These are phyloP conservation scores for Matsumurasca onukii DNA, from an alignment of 1,140 invertebrate species.

Conservation along the genomic window DNA sequence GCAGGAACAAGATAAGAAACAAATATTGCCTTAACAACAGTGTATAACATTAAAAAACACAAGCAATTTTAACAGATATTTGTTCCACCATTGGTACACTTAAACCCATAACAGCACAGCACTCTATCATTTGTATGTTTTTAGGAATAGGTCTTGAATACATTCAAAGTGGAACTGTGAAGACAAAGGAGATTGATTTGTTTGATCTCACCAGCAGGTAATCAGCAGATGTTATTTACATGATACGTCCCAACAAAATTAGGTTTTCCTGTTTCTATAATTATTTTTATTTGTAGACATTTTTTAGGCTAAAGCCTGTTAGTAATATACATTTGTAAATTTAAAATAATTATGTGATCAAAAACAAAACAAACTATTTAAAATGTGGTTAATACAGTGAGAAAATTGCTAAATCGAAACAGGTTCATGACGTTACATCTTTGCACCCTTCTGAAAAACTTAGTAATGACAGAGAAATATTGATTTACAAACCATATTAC, in stretches of 20 bases:
- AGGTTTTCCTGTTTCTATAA: slow-evolving; percentile 6
- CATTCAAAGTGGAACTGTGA: slow-evolving; percentile 54
- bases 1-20: too few species aligned
- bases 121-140: too few species aligned
- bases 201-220: slow-evolving; percentile 59
- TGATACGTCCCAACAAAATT: neutral
- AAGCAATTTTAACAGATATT: too few species aligned
- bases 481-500: too few species aligned
- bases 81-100: too few species aligned
- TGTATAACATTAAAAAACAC: too few species aligned
- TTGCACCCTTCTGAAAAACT: too few species aligned
- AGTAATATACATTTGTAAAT: slow-evolving; percentile 22
- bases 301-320: neutral
- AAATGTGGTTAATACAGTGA: neutral
- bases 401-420: neutral
- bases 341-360: neutral
- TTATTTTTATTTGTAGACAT: neutral
- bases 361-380: slow-evolving; percentile 6
- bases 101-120: too few species aligned
- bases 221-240: slow-evolving; percentile 39
- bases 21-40: too few species aligned
- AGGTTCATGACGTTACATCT: too few species aligned
- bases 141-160: slow-evolving; percentile 61
- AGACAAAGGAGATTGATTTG: slow-evolving; percentile 63
- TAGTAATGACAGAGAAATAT: too few species aligned